These are phyloP conservation scores for Myrmophylax atrothorax DNA, from an alignment of 2,113 vertebrate genomes.

Conservation along the genomic window DNA sequence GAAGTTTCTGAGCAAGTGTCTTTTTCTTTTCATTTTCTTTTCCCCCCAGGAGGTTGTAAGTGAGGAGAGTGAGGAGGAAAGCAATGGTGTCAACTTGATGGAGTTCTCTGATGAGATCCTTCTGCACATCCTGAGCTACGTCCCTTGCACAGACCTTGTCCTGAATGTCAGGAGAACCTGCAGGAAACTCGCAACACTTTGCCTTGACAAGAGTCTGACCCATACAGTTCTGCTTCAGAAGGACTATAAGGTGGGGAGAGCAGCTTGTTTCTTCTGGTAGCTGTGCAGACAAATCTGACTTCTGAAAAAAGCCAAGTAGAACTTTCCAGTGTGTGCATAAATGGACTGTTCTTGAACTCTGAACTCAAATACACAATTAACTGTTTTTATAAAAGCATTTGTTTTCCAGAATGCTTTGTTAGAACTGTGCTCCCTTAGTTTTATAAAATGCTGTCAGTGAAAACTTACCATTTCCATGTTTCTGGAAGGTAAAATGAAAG, in stretches of 20 bases:
- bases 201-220: conserved; percentile 90
- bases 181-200: conserved; percentile 84
- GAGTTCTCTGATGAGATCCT: conserved; percentile 95
- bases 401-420: conserved; percentile 33
- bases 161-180: conserved; percentile 86
- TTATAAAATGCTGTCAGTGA: neutral
- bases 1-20: neutral
- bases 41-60: conserved; percentile 66
- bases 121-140: conserved; percentile 87
- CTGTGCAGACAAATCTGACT: neutral
- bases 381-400: conserved; percentile 35
- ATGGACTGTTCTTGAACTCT: neutral
- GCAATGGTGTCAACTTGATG: conserved; percentile 78
- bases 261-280: neutral
- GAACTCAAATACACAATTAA: neutral
- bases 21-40: neutral
- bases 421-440: conserved; percentile 1
- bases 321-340: neutral
- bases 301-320: neutral
- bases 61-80: conserved; percentile 61
- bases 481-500: neutral
- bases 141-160: conserved; percentile 89
- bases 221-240: conserved; percentile 84
- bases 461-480: neutral
- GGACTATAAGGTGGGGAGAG: conserved; percentile 84